Percentiles rank a stretch among this genome's conserved stretches.
phyloP scores from a whole-genome alignment of 2,888 invertebrate species.

The Protodeltote pygarga region DNA sequence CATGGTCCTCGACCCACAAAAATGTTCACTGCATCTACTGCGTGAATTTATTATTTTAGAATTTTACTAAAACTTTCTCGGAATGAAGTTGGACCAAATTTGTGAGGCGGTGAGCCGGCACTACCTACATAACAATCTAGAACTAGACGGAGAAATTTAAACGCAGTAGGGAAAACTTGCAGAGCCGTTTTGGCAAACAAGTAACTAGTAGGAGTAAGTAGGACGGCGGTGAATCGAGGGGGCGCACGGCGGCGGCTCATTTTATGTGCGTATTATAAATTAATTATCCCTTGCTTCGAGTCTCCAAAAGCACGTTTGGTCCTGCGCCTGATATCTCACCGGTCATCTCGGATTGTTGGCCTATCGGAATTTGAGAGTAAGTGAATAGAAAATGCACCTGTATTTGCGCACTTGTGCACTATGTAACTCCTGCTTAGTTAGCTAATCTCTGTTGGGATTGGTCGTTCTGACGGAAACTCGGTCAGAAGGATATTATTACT shows the following conservation, averaged over 20 bases:
- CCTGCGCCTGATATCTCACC: too few species aligned
- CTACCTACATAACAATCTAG: conserved; percentile 41
- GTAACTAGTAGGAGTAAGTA: conserved; percentile 49
- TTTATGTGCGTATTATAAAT: too few species aligned
- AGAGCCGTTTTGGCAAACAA: conserved; percentile 61
- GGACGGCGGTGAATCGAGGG: conserved; percentile 33
- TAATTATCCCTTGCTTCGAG: too few species aligned
- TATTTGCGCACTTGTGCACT: too few species aligned
- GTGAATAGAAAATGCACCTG: too few species aligned
- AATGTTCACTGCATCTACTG: conserved; percentile 29
- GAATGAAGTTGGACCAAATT: conserved; percentile 43
- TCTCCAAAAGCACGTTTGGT: too few species aligned
- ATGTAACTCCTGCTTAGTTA: too few species aligned
- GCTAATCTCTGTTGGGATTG: too few species aligned
- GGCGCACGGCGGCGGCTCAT: conserved; percentile 15
- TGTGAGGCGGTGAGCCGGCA: conserved; percentile 38
- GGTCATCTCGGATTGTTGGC: too few species aligned
- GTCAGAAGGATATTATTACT: too few species aligned
- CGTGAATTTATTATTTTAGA: conserved; percentile 27
- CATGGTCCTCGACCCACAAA: conserved; percentile 5
- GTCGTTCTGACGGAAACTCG: too few species aligned
- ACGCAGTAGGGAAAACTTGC: conserved; percentile 53
- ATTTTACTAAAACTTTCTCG: conserved; percentile 30
- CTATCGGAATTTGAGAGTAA: too few species aligned
- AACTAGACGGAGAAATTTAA: conserved; percentile 44